A percentile compares a stretch with the other conserved stretches of the same genome.
Evolutionary conservation across 2,113 vertebrate genomes (phyloP).

Genomic region (Phylloscopus whistleri): DNA sequence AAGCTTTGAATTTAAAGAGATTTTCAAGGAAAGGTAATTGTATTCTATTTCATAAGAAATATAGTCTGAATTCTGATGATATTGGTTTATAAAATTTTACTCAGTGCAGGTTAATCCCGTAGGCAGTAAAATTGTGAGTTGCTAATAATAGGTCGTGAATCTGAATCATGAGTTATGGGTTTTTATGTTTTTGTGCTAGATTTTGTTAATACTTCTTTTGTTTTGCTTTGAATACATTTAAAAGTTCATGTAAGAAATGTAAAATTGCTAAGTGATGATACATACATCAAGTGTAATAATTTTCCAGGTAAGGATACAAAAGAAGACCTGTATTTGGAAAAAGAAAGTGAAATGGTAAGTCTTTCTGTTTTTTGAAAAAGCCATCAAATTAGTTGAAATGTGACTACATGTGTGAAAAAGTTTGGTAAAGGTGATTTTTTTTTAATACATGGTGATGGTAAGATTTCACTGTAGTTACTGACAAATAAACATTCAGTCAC

Average conservation of each 20-base stretch:
- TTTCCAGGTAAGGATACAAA: conserved; percentile 73
- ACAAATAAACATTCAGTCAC: neutral
- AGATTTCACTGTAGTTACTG: neutral
- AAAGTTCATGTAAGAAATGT: neutral
- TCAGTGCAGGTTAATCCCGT: neutral
- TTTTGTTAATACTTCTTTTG: neutral
- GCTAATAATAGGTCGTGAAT: neutral
- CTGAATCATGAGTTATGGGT: fast-evolving
- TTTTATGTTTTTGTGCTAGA: neutral
- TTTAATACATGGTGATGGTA: neutral
- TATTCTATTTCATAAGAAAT: neutral
- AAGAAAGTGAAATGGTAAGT: conserved; percentile 69
- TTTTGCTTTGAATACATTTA: neutral
- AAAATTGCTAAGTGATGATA: neutral
- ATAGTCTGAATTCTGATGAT: neutral
- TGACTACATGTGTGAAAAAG: neutral
- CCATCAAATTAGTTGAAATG: neutral
- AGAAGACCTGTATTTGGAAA: conserved; percentile 70
- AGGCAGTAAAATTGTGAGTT: neutral
- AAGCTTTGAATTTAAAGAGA: conserved; percentile 81
- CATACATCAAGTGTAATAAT: neutral
- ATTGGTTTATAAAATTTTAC: neutral
- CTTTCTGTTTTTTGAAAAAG: neutral
- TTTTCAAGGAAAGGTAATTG: conserved; percentile 77
- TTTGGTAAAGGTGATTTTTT: neutral